These are phyloP conservation scores for Drosophila aff. DNA, from an alignment of 1,140 invertebrate genomes.

Conservation along the genomic window DNA sequence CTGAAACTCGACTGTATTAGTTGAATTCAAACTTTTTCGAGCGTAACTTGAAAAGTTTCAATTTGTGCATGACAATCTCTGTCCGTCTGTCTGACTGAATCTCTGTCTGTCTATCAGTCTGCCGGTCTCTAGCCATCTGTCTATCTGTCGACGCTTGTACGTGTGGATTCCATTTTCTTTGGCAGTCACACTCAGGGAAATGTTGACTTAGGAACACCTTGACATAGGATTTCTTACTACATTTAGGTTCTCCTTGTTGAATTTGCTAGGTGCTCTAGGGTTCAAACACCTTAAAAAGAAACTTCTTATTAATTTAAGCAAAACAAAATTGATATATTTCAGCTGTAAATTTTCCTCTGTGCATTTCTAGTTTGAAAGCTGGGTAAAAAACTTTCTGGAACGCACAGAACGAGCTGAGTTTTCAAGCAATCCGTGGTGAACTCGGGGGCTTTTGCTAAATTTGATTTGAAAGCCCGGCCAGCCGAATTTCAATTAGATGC, in stretches of 20 bases:
- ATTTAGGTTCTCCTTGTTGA: background rate
- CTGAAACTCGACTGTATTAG: constrained; percentile 54
- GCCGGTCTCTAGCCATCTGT: constrained; percentile 36
- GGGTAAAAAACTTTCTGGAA: constrained; percentile 50
- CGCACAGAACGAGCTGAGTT: constrained; percentile 30
- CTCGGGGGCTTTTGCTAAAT: constrained; percentile 61
- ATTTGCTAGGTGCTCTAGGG: background rate
- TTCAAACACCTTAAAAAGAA: background rate
- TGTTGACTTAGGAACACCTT: constrained; percentile 8
- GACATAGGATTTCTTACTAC: background rate
- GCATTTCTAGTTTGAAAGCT: constrained; percentile 29
- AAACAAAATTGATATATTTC: background rate
- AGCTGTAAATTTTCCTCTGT: constrained; percentile 12
- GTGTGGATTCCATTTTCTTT: constrained; percentile 44
- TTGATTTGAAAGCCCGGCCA: constrained; percentile 60
- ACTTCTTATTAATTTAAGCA: background rate
- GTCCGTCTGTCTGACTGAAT: constrained; percentile 8
- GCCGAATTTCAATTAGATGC: constrained; percentile 59
- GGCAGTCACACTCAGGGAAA: constrained; percentile 21
- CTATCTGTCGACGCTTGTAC: constrained; percentile 32
- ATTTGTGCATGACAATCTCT: constrained; percentile 63
- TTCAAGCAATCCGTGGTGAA: constrained; percentile 32
- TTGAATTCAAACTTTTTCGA: constrained; percentile 70
- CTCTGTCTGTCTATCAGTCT: constrained; percentile 20
- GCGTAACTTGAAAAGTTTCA: constrained; percentile 76